These are phyloP conservation scores for Calephelis nemesis DNA, from an alignment of 1,140 invertebrate genomes.

Conservation along the genomic window DNA sequence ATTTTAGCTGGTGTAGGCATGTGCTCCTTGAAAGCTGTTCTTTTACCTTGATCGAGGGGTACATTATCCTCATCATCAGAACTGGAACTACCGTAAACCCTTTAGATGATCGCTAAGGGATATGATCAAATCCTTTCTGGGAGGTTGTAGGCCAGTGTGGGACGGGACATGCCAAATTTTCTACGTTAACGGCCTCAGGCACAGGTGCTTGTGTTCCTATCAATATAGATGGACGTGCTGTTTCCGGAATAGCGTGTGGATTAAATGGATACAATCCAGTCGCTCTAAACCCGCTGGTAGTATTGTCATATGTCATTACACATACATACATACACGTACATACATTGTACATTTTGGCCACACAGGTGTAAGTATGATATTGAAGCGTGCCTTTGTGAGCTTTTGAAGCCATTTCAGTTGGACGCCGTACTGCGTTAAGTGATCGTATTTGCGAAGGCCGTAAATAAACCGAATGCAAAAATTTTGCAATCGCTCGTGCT, in stretches of 20 bases:
- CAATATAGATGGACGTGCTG: constrained; percentile 34
- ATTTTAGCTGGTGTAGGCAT: no score
- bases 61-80: constrained; percentile 31
- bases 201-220: constrained; percentile 26
- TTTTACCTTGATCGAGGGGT: constrained; percentile 27
- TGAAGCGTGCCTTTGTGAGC: constrained; percentile 46
- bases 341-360: constrained; percentile 50
- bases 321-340: no score
- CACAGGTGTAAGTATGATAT: constrained; percentile 46
- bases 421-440: no score
- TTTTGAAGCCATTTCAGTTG: no score
- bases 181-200: constrained; percentile 22
- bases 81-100: constrained; percentile 34
- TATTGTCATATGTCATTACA: constrained; percentile 38
- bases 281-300: constrained; percentile 37
- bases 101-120: constrained; percentile 25
- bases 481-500: no score
- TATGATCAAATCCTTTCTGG: constrained; percentile 17
- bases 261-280: constrained; percentile 40
- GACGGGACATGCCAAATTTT: constrained; percentile 16
- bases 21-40: constrained; percentile 25
- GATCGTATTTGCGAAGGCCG: no score
- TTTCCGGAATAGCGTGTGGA: constrained; percentile 17
- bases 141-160: constrained; percentile 21
- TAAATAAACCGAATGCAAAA: no score